Base-by-base conservation (phyloP, 2,888 invertebrate genomes). In the Leptopilina myrica region DNA sequence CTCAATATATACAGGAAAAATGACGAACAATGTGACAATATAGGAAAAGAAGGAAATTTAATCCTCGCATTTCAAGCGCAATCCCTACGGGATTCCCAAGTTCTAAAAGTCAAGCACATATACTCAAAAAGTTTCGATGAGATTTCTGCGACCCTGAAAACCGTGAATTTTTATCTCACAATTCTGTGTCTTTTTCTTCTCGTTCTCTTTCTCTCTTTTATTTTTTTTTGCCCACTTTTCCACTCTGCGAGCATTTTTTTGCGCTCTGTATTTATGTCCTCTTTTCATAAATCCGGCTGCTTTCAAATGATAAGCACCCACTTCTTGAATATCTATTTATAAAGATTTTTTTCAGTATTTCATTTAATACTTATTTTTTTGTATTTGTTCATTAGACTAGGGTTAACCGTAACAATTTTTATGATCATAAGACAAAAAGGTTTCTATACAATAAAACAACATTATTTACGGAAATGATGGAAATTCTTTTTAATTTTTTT, bases 61-160 rank as follows among this genome's bases (percentile, higher is more conserved):
- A 73, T 73, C 53, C 69, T 14, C 26, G 56, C 56, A 33, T 26
- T 73, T 53, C 26, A 73, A 62, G 33, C 53, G 33, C 56, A 20
- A 73, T 56, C 69, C 69, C 33, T 4, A 33, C 14, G 69, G 53
- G 69, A 56, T 53, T 73, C 33, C 33, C 14, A 56, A 73, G 53
- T n/a, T 33, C 69, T 11, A 11, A 53, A 73, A 73, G 53, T 49
- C 56, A 73, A 73, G 69, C 49, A 12, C 33, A 56, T 73, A 73
- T 20, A 69, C 67, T 69, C 43, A n/a, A 43, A 33, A 69, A 73
- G 43, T 65, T 59, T 79, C 73, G 43, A 78, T 78, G 64, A 67
- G 12, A 76, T 15, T 20, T 26, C 46, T 15, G 46, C 64, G 65
- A 62, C 62, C 69, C 49, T 46, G 76, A 69, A 64, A 79, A 77